Evolutionary conservation across 2,113 vertebrate species (phyloP).

Genomic region (Microcebus ravelobensis): DNA sequence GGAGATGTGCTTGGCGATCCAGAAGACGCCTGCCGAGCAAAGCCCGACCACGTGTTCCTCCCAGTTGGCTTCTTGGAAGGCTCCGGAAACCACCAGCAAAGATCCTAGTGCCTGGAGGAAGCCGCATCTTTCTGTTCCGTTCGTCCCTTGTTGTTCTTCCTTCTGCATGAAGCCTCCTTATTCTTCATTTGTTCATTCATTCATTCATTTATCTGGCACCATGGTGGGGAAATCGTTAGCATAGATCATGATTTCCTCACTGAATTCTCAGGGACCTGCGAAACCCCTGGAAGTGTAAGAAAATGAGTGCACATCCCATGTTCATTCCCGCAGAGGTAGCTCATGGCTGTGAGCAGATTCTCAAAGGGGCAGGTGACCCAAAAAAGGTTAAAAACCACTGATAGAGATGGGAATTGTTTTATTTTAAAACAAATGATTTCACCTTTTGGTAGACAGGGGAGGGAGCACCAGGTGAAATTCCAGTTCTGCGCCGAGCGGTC

Average conservation of each 20-base stretch:
- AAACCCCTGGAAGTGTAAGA: not conserved
- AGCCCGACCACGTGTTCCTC: rapidly evolving
- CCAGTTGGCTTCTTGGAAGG: not conserved
- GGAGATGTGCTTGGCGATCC: not conserved
- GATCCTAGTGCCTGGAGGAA: not conserved
- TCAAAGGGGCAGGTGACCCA: conserved; percentile 38
- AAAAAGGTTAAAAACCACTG: conserved; percentile 58
- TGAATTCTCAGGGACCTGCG: not conserved
- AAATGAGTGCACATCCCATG: not conserved
- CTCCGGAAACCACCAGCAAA: not conserved
- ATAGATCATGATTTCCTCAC: not conserved
- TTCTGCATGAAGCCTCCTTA: not conserved
- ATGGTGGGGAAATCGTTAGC: not conserved
- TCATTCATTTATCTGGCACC: not conserved
- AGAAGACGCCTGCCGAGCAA: rapidly evolving
- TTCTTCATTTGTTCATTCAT: not conserved
- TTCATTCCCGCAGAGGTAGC: not conserved
- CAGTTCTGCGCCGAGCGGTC: not conserved
- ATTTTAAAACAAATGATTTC: conserved; percentile 42
- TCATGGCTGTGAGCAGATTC: conserved; percentile 32
- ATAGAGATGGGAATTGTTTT: not conserved
- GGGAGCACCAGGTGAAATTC: not conserved
- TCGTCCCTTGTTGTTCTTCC: rapidly evolving
- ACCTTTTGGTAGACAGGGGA: not conserved
- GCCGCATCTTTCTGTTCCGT: not conserved